Evolutionary conservation across 2,888 invertebrate species (phyloP).

Genomic region (Campaea margaritaria): DNA sequence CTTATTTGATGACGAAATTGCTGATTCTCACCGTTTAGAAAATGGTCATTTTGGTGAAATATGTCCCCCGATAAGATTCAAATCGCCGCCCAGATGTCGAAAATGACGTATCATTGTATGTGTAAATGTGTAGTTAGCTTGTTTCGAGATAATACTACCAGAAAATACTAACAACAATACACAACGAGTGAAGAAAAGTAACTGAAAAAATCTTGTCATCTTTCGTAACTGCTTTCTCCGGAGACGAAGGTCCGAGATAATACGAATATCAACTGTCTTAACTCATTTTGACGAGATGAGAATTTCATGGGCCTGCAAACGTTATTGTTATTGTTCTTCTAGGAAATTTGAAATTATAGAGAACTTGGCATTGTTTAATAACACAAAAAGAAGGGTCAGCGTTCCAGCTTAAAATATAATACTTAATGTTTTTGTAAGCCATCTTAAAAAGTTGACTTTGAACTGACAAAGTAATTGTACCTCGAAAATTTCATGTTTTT

Average conservation of each 20-base stretch:
- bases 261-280: conserved; percentile 44
- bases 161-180: conserved; percentile 28
- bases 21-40: too few species aligned
- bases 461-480: too few species aligned
- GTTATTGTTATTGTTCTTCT: conserved; percentile 36
- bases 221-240: conserved; percentile 34
- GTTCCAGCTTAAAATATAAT: too few species aligned
- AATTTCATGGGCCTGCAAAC: conserved; percentile 35
- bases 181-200: conserved; percentile 32
- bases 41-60: too few species aligned
- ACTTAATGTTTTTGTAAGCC: too few species aligned
- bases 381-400: too few species aligned
- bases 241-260: conserved; percentile 43
- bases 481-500: too few species aligned
- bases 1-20: too few species aligned
- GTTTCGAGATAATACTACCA: conserved; percentile 9
- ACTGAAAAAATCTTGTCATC: conserved; percentile 36
- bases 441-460: too few species aligned
- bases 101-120: not conserved
- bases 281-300: conserved; percentile 43
- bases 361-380: not conserved
- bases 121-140: not conserved
- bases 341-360: conserved; percentile 1
- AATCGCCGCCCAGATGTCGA: too few species aligned
- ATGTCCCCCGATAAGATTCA: too few species aligned